Conservation (phyloP, 2,888 invertebrate species). For the Acronicta leporina region DNA sequence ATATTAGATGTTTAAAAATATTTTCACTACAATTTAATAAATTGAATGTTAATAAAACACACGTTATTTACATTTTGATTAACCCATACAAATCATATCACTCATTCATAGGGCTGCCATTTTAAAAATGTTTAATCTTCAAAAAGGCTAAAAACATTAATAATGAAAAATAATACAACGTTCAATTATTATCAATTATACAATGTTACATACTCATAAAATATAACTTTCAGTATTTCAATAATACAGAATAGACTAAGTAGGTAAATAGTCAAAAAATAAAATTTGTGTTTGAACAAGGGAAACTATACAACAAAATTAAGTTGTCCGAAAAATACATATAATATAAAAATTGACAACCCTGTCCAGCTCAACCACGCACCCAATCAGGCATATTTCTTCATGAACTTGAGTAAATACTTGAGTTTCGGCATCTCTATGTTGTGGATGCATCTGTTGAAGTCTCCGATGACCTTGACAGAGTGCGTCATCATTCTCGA, state of each 20-base stretch:
- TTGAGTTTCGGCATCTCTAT: conserved; percentile 87
- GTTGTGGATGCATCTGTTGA: conserved; percentile 85
- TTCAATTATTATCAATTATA: conserved; percentile 10
- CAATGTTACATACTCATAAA: background rate
- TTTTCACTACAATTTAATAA: conserved; percentile 28
- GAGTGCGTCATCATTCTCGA: conserved; percentile 87
- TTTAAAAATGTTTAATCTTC: conserved; percentile 2
- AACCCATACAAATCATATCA: conserved; percentile 23
- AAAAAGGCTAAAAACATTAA: background rate
- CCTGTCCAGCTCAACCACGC: conserved; percentile 7
- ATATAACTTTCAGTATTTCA: background rate
- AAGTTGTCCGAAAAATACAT: conserved; percentile 2
- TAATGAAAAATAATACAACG: conserved; percentile 9
- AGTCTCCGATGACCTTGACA: conserved; percentile 85
- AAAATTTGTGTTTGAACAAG: background rate
- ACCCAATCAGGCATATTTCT: conserved; percentile 78
- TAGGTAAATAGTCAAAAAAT: background rate
- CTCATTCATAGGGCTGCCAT: conserved; percentile 37
- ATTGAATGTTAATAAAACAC: conserved; percentile 23
- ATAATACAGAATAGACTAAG: background rate
- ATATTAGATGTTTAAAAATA: conserved; percentile 33
- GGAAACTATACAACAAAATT: conserved; percentile 6
- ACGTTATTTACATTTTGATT: conserved; percentile 51
- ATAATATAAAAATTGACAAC: conserved; percentile 12
- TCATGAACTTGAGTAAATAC: conserved; percentile 85